Evolutionary conservation across 2,888 invertebrate species (phyloP), one percentile per base, ranked within the genome.

Genomic region (Chelonus formosanus): DNA sequence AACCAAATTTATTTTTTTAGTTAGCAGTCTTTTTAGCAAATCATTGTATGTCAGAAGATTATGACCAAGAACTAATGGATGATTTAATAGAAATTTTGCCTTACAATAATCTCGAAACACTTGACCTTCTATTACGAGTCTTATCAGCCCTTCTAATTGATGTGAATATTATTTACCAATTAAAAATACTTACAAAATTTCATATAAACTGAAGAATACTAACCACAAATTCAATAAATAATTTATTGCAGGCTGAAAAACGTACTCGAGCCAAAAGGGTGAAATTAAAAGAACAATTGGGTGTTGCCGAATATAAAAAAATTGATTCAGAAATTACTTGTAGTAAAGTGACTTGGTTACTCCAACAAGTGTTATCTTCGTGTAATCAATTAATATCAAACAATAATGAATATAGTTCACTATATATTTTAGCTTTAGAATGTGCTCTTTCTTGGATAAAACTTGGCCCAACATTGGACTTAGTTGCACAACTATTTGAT

Each of bases 101-200:
- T 88, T 74, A 87, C 86, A 76, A 88, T 87, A 67, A 88, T 87
- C 76, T 87, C 87, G 74, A 88, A 88, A 72, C 86, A 87, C 67
- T 90, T 87, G 87, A 89, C 90, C 70, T 88, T 8, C 71, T 97
- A 75, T 83, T 97, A 61, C 93, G 95, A 86, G 91, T 96, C 47
- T 86, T 97, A 10, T 91, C 92, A 75, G 92, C 94, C 63, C 90
- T 97, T 79, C 95, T 96, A 35, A 93, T 93, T 85, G 96, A 97
- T 87, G 95, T 94, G 86, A 85, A 83, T 73, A 57, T 32, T 62
- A 20, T 20, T 20, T 20, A 20, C 20, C 2, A 20, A 20, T 1
- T 20, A 20, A 20, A 1, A 20, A 20, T 20, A 20, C 20, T 20
- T 20, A 20, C 20, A 20, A 20, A 20, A 1, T 20, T 20, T 1